A percentile compares a stretch with the other conserved stretches of the same genome.
These are phyloP conservation scores for Xiphophorus hellerii DNA, from an alignment of 2,113 vertebrate species.

Conservation along the genomic window DNA sequence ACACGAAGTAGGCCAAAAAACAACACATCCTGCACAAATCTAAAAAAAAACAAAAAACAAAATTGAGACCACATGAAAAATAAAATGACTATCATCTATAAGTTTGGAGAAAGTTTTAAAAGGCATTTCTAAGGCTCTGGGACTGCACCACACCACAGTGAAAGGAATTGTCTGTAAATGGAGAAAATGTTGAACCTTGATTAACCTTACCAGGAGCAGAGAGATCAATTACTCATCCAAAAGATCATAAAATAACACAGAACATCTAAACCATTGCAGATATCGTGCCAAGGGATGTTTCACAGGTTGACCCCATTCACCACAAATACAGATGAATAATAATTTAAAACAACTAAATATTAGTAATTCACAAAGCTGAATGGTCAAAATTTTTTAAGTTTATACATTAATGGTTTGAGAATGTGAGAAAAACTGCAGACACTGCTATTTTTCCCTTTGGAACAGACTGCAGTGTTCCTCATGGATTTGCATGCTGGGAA, in stretches of 20 bases:
- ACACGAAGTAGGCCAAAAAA: neutral
- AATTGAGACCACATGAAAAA: neutral
- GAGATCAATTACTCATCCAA: neutral
- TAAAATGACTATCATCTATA: neutral
- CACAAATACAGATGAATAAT: too few species aligned
- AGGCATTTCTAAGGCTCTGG: neutral
- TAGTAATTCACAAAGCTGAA: too few species aligned
- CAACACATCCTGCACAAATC: neutral
- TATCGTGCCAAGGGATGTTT: too few species aligned
- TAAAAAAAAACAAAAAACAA: neutral
- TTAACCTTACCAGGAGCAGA: neutral
- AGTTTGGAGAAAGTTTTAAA: neutral
- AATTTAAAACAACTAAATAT: too few species aligned
- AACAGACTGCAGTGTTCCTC: too few species aligned
- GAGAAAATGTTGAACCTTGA: neutral
- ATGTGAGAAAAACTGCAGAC: too few species aligned
- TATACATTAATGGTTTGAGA: too few species aligned
- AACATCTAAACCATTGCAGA: neutral
- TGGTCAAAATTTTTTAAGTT: too few species aligned
- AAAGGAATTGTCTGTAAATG: neutral
- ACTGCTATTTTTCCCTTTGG: too few species aligned
- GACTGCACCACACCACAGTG: neutral
- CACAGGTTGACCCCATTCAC: too few species aligned
- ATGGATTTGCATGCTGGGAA: neutral
- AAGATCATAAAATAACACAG: neutral